These are phyloP conservation scores for Enteromius mattozi DNA, from an alignment of 2,797 vertebrate species.

Conservation along the genomic window DNA sequence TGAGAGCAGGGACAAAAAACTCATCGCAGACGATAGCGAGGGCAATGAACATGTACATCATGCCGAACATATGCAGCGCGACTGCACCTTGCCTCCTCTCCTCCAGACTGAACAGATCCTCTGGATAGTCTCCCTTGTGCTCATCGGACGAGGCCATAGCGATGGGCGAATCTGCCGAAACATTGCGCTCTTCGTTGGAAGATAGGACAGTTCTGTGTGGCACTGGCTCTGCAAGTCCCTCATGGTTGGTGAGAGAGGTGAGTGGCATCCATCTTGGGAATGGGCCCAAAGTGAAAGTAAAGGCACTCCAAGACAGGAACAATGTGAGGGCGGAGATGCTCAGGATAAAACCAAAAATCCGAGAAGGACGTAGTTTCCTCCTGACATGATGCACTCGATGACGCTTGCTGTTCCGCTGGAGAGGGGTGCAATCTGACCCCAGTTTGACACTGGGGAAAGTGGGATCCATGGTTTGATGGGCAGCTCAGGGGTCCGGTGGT, in stretches of 20 bases:
- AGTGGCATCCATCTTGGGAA: constrained; percentile 52
- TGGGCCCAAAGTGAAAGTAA: constrained; percentile 75
- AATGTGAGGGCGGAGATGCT: constrained; percentile 85
- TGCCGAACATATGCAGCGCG: constrained; percentile 88
- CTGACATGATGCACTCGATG: constrained; percentile 75
- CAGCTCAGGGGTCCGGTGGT: constrained; percentile 33
- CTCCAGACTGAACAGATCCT: constrained; percentile 87
- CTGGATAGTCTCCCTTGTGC: constrained; percentile 88
- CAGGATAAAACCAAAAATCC: constrained; percentile 86
- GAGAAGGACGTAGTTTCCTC: constrained; percentile 88
- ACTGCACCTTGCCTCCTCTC: constrained; percentile 88
- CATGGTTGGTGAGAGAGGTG: constrained; percentile 45
- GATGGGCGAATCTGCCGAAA: constrained; percentile 65
- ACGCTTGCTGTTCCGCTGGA: constrained; percentile 66
- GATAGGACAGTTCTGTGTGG: constrained; percentile 91
- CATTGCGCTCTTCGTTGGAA: constrained; percentile 72
- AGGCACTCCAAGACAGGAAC: constrained; percentile 91
- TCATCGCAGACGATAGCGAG: constrained; percentile 97
- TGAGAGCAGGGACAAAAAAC: constrained; percentile 95
- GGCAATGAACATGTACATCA: constrained; percentile 98
- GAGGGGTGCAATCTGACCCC: constrained; percentile 42
- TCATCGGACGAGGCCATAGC: constrained; percentile 70
- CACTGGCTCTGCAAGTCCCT: constrained; percentile 62
- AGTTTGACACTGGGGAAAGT: constrained; percentile 48
- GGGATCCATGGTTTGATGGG: constrained; percentile 51